Evolutionary conservation across 2,888 invertebrate genomes (phyloP).

Genomic region (Venusia cambrica): DNA sequence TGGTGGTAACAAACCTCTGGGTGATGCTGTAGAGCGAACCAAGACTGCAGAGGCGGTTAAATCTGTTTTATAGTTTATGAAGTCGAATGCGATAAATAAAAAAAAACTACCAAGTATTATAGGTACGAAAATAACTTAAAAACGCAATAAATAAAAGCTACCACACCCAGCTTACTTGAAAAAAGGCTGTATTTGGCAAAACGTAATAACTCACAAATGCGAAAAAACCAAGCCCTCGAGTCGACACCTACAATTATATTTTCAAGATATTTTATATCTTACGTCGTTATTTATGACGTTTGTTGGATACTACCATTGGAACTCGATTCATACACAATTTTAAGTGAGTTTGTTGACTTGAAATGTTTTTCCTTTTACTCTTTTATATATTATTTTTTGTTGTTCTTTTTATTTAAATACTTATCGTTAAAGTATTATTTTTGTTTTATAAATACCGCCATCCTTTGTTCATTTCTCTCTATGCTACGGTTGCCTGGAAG

Average conservation of each 20-base stretch:
- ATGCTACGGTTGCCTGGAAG: too few relatives aligned
- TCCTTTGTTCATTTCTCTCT: too few relatives aligned
- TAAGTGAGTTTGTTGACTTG: background rate
- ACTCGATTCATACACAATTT: slow-evolving; percentile 12
- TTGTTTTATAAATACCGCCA: too few relatives aligned
- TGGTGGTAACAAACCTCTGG: too few relatives aligned
- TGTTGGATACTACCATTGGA: slow-evolving; percentile 16
- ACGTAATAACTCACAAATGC: slow-evolving; percentile 17
- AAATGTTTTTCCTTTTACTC: too few relatives aligned
- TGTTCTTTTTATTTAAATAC: too few relatives aligned
- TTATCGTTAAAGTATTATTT: too few relatives aligned
- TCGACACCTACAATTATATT: slow-evolving; percentile 62
- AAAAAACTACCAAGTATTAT: background rate
- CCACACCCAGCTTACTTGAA: slow-evolving; percentile 5
- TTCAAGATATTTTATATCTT: slow-evolving; percentile 57
- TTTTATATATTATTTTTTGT: too few relatives aligned
- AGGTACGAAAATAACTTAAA: background rate
- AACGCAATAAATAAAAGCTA: slow-evolving; percentile 10
- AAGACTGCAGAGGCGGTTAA: too few relatives aligned
- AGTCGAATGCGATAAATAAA: too few relatives aligned
- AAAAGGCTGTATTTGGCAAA: slow-evolving; percentile 17
- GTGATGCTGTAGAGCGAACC: too few relatives aligned
- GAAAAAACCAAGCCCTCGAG: slow-evolving; percentile 18
- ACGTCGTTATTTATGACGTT: slow-evolving; percentile 43
- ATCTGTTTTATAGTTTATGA: too few relatives aligned